These are phyloP conservation scores for Invenusta paracnida DNA, from an alignment of 2,888 invertebrate genomes.

Conservation along the genomic window DNA sequence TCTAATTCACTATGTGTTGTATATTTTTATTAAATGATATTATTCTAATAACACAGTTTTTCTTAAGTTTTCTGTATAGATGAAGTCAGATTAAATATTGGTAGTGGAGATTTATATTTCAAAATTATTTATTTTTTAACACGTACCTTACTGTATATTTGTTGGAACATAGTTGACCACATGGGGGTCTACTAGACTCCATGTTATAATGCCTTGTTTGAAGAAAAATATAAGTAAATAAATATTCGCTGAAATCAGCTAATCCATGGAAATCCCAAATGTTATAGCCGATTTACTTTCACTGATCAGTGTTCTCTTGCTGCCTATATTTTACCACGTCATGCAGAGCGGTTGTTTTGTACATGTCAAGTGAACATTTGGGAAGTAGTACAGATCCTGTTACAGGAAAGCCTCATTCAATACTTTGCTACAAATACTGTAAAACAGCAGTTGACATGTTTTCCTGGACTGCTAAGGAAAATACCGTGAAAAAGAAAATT, in stretches of 20 bases:
- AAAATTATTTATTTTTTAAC: neutral
- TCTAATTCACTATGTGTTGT: too few species aligned
- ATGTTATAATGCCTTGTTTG: neutral
- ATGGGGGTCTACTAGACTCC: slow-evolving; percentile 13
- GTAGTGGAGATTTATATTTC: too few species aligned
- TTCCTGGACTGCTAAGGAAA: slow-evolving; percentile 18
- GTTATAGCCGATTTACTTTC: neutral
- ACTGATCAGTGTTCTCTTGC: neutral
- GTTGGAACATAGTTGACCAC: slow-evolving; percentile 13
- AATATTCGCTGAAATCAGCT: neutral
- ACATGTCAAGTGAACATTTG: slow-evolving; percentile 18
- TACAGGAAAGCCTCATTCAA: slow-evolving; percentile 18
- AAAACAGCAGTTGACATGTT: slow-evolving; percentile 18
- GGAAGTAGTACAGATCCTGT: slow-evolving; percentile 13
- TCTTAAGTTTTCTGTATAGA: too few species aligned
- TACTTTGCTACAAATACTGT: slow-evolving; percentile 22
- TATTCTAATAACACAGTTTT: too few species aligned
- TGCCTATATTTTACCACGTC: neutral
- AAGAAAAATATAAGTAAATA: slow-evolving; percentile 16
- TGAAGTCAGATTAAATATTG: too few species aligned
- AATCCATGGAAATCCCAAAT: neutral
- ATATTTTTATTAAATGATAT: too few species aligned
- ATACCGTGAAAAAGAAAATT: neutral
- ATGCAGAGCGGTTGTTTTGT: neutral
- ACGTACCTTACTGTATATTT: slow-evolving; percentile 19